phyloP scores from a whole-genome alignment of 1,140 invertebrate genomes.

The Rhagoletis zephyria region DNA sequence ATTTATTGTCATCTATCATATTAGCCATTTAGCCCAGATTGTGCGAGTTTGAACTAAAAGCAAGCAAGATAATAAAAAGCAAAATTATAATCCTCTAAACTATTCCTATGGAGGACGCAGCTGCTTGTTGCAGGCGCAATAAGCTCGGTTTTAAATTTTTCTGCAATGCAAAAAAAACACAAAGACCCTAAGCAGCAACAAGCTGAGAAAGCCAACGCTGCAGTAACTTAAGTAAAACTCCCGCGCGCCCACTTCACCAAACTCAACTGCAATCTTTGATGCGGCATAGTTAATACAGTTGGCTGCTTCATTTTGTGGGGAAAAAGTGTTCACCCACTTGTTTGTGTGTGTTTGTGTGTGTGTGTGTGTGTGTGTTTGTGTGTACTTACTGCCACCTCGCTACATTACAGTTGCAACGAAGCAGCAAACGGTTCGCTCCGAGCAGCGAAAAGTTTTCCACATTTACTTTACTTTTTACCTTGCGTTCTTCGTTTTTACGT shows the following conservation, averaged over 20 bases:
- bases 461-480: background rate
- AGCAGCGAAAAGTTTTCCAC: background rate
- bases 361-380: background rate
- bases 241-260: background rate
- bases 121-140: background rate
- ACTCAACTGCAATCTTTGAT: background rate
- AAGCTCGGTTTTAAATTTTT: slow-evolving; percentile 1
- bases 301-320: slow-evolving; percentile 3
- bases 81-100: no score
- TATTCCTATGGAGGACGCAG: background rate
- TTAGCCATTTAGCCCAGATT: no score
- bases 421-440: background rate
- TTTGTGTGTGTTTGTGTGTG: background rate
- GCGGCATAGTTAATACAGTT: slow-evolving; percentile 6
- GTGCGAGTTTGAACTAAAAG: no score
- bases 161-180: background rate
- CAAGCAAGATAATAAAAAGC: no score
- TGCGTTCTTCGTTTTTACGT: background rate
- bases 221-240: background rate
- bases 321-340: background rate
- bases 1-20: no score
- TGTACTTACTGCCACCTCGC: background rate
- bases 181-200: background rate
- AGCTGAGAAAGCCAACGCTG: background rate
- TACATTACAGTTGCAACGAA: slow-evolving; percentile 16